Evolutionary conservation across 2,888 invertebrate species (phyloP).

Genomic region (Parnassius glacialis): DNA sequence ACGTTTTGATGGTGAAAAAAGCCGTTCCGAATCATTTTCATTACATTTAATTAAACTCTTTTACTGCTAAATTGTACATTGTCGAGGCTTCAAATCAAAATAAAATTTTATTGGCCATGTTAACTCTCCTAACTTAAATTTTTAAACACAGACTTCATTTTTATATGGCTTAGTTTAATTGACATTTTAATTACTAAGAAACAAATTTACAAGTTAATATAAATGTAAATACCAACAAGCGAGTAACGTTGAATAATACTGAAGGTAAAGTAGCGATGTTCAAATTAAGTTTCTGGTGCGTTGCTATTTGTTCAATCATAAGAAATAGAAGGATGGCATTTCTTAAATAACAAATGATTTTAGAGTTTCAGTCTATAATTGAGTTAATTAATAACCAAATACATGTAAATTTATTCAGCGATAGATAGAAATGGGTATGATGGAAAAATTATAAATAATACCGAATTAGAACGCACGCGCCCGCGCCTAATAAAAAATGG

Average conservation of each 20-base stretch:
- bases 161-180: conserved; percentile 16
- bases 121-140: conserved; percentile 7
- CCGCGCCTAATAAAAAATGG: conserved; percentile 67
- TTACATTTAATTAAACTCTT: conserved; percentile 28
- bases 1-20: conserved; percentile 36
- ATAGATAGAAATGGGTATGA: conserved; percentile 29
- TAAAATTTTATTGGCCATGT: conserved; percentile 24
- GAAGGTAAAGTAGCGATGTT: no score
- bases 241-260: background rate
- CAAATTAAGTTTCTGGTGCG: background rate
- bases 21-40: conserved; percentile 59
- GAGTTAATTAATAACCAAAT: conserved; percentile 23
- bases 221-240: conserved; percentile 6
- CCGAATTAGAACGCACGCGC: conserved; percentile 53
- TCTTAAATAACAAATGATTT: conserved; percentile 12
- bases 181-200: conserved; percentile 19
- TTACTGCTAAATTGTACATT: conserved; percentile 26
- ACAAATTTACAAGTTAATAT: conserved; percentile 16
- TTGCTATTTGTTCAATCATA: conserved; percentile 19
- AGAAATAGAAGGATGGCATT: conserved; percentile 6
- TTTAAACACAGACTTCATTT: conserved; percentile 16
- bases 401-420: conserved; percentile 24
- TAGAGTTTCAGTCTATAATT: conserved; percentile 4
- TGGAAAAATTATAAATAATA: conserved; percentile 34
- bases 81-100: conserved; percentile 26